A percentile compares a stretch with the other conserved stretches of the same genome.
These are phyloP conservation scores for Naso thynnoides DNA, from an alignment of 2,797 vertebrate genomes.

Conservation along the genomic window DNA sequence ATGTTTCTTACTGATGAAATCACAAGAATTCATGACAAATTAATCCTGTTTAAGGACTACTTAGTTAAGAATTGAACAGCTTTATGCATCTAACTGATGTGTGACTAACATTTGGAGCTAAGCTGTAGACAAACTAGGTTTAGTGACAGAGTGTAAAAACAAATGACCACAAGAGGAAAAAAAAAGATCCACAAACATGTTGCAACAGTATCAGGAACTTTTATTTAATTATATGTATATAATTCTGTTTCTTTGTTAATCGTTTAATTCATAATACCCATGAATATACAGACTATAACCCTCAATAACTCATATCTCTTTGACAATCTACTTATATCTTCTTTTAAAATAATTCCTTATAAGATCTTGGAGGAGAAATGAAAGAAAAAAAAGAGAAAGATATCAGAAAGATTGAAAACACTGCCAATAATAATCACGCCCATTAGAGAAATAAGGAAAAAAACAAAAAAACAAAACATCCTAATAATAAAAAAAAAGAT, in stretches of 20 bases:
- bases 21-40: background rate
- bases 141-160: background rate
- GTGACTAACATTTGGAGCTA: background rate
- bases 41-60: background rate
- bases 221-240: conserved; percentile 88
- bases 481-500: conserved; percentile 62
- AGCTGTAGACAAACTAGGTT: background rate
- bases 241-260: conserved; percentile 86
- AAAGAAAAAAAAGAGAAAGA: conserved; percentile 42
- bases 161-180: background rate
- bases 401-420: conserved; percentile 77
- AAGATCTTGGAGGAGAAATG: conserved; percentile 66
- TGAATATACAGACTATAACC: conserved; percentile 87
- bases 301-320: conserved; percentile 82
- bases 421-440: conserved; percentile 76
- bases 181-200: conserved; percentile 25
- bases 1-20: background rate
- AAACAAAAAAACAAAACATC: conserved; percentile 69
- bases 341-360: conserved; percentile 83
- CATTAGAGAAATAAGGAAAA: conserved; percentile 69
- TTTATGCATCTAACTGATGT: background rate
- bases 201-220: conserved; percentile 85
- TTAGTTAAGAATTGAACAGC: background rate
- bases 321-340: conserved; percentile 80
- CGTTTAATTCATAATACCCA: conserved; percentile 87